A percentile compares a stretch with the other conserved stretches of the same genome.
These are phyloP conservation scores for Pocillopora grandis DNA, from an alignment of 92 coral and sea anemone species.

Conservation along the genomic window DNA sequence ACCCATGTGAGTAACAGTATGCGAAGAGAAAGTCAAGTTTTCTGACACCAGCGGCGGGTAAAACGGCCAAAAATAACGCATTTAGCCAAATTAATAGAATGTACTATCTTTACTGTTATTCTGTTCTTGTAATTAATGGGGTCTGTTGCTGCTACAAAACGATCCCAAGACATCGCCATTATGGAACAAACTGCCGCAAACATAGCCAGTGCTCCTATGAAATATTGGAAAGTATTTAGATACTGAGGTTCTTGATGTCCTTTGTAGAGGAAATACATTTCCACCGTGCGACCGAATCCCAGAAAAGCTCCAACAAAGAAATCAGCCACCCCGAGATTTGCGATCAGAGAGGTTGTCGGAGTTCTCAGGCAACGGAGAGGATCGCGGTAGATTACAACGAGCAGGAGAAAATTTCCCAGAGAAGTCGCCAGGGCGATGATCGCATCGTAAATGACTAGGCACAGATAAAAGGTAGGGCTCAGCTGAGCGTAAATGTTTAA, in stretches of 20 bases:
- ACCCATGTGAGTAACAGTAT: conserved; percentile 21
- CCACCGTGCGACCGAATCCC: conserved; percentile 23
- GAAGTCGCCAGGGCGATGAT: neutral
- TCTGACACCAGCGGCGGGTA: conserved; percentile 30
- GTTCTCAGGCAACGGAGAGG: conserved; percentile 29
- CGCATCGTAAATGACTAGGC: neutral
- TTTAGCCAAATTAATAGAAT: conserved; percentile 14
- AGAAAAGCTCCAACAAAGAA: conserved; percentile 13
- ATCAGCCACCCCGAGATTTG: conserved; percentile 24
- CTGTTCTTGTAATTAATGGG: conserved; percentile 18
- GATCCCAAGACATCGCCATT: conserved; percentile 30
- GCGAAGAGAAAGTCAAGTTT: conserved; percentile 24
- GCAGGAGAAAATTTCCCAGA: conserved; percentile 11
- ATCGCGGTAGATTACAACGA: conserved; percentile 19
- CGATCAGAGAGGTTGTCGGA: conserved; percentile 28
- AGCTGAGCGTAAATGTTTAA: conserved; percentile 8
- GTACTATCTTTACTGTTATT: conserved; percentile 24
- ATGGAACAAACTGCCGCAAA: conserved; percentile 2
- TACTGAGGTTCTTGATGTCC: neutral
- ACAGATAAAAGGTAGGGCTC: conserved; percentile 13
- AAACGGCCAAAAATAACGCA: conserved; percentile 12
- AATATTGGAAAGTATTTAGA: conserved; percentile 7
- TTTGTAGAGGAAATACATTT: neutral
- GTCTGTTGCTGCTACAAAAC: conserved; percentile 33
- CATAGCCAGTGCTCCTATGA: conserved; percentile 6